These are phyloP conservation scores for Shinisaurus crocodilurus DNA, from an alignment of 2,113 vertebrate species.

Conservation along the genomic window DNA sequence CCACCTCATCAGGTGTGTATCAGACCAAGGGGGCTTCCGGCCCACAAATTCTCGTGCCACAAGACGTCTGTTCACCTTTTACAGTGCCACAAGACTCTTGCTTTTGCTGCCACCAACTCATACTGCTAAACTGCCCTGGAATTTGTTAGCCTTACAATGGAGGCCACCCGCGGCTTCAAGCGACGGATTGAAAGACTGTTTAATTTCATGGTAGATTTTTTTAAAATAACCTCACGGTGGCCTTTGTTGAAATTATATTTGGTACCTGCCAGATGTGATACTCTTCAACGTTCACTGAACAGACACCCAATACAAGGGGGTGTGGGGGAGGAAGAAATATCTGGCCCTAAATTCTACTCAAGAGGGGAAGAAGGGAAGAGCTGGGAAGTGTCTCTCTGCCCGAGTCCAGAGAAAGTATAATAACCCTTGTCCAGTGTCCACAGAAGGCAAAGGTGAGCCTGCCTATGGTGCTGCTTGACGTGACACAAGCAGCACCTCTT, in stretches of 20 bases:
- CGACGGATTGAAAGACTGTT: slow-evolving; percentile 32
- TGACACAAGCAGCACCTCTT: too few relatives aligned
- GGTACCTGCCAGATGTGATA: slow-evolving; percentile 51
- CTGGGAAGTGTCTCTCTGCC: not conserved
- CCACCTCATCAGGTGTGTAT: not conserved
- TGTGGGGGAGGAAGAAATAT: slow-evolving; percentile 27
- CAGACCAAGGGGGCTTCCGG: not conserved
- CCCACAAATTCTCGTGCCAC: not conserved
- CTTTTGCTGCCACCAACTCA: too few relatives aligned
- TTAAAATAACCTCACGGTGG: slow-evolving; percentile 49
- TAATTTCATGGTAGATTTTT: slow-evolving; percentile 49
- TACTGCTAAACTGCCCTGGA: too few relatives aligned
- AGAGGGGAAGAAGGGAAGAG: not conserved
- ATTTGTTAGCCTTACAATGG: not conserved
- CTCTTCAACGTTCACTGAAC: slow-evolving; percentile 40
- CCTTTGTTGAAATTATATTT: slow-evolving; percentile 52
- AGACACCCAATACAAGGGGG: slow-evolving; percentile 45
- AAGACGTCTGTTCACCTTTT: too few relatives aligned
- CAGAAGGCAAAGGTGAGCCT: not conserved
- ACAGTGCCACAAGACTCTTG: not conserved
- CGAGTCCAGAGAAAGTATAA: not conserved
- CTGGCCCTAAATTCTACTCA: not conserved
- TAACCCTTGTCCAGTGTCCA: not conserved
- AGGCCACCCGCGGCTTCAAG: not conserved
- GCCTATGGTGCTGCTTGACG: not conserved